These are phyloP conservation scores for Platygyra sinensis DNA, from an alignment of 64 coral and sea anemone genomes.

Conservation along the genomic window DNA sequence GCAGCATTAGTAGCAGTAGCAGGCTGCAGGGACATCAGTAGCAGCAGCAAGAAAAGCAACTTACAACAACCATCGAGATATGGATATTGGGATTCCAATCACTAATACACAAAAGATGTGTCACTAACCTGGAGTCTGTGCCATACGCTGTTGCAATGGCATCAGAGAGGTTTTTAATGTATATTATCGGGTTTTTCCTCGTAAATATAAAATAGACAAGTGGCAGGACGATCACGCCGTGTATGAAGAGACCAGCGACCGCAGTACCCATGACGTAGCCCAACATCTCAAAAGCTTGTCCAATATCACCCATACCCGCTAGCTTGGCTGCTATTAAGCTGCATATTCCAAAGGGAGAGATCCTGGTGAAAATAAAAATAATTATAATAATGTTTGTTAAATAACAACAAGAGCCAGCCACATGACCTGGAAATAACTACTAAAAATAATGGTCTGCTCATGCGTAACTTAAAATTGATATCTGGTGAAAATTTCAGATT, in stretches of 20 bases:
- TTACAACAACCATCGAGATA: too few relatives aligned
- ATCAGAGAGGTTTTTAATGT: conserved; percentile 61
- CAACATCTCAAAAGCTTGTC: conserved; percentile 44
- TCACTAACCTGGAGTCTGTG: conserved; percentile 76
- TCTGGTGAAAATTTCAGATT: too few relatives aligned
- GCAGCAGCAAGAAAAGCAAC: too few relatives aligned
- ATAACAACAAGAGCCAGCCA: too few relatives aligned
- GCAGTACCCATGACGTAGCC: conserved; percentile 67
- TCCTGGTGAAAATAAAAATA: conserved; percentile 23
- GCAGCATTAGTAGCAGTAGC: too few relatives aligned
- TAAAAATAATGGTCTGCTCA: too few relatives aligned
- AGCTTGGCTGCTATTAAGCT: conserved; percentile 75
- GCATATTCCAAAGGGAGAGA: conserved; percentile 87
- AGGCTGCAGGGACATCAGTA: too few relatives aligned
- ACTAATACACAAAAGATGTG: background rate
- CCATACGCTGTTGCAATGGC: conserved; percentile 80
- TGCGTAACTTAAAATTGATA: too few relatives aligned
- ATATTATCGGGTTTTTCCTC: conserved; percentile 74
- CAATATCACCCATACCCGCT: conserved; percentile 70
- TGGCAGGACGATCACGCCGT: conserved; percentile 64
- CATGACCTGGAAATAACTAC: too few relatives aligned
- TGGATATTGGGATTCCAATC: too few relatives aligned
- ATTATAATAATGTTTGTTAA: background rate
- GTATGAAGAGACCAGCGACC: conserved; percentile 31
- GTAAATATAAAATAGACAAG: conserved; percentile 70